A percentile compares a stretch with the other conserved stretches of the same genome.
These are phyloP conservation scores for Diprion similis DNA, from an alignment of 1,140 invertebrate species.

Conservation along the genomic window DNA sequence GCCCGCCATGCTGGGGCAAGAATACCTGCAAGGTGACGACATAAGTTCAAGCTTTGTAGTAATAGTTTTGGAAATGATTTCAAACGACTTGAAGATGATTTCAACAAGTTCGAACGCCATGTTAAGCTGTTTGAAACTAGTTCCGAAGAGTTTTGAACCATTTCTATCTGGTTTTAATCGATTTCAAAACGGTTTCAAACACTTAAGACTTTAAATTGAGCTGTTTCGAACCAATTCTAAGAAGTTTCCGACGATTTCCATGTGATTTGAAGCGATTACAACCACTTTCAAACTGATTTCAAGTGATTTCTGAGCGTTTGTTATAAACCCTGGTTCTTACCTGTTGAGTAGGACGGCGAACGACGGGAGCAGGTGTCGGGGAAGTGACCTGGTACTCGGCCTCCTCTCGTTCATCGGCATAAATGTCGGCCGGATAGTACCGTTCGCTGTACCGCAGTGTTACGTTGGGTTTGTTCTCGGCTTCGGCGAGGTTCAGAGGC, in stretches of 20 bases:
- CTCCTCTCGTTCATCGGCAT: constrained; percentile 72
- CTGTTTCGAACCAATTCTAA: too few relatives aligned
- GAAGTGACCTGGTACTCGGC: constrained; percentile 62
- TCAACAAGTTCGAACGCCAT: too few relatives aligned
- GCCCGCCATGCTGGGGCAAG: constrained; percentile 41
- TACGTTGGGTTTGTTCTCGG: constrained; percentile 80
- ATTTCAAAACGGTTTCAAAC: not conserved
- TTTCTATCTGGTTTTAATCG: too few relatives aligned
- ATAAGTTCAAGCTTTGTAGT: constrained; percentile 14
- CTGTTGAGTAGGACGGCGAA: constrained; percentile 44
- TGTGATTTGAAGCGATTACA: too few relatives aligned
- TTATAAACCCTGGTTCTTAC: constrained; percentile 18
- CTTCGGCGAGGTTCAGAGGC: constrained; percentile 83
- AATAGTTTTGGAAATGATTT: too few relatives aligned
- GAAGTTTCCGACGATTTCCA: too few relatives aligned
- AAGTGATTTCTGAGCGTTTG: too few relatives aligned
- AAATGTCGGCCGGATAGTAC: constrained; percentile 78
- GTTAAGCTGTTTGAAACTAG: too few relatives aligned
- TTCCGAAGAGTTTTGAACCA: too few relatives aligned
- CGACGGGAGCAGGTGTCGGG: constrained; percentile 23
- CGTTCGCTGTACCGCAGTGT: constrained; percentile 86
- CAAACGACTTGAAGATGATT: too few relatives aligned
- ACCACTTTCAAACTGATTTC: too few relatives aligned
- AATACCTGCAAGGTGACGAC: constrained; percentile 30
- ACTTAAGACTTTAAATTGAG: too few relatives aligned